These are phyloP conservation scores for Vulpes ferrilata DNA, from an alignment of 2,113 vertebrate genomes.

Conservation along the genomic window DNA sequence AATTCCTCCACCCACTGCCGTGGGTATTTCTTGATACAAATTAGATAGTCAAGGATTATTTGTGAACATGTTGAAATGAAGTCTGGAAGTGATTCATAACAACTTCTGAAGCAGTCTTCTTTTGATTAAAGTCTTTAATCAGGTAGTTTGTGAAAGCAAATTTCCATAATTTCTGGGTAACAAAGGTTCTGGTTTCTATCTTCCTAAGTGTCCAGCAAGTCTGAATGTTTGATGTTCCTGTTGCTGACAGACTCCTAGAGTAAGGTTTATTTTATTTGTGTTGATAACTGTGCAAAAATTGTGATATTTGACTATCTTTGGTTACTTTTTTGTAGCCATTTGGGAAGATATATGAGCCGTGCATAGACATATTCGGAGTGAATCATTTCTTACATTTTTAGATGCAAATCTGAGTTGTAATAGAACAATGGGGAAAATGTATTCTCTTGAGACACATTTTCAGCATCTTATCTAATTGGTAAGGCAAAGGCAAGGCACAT, in stretches of 20 bases:
- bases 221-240: neutral
- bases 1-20: neutral
- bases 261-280: neutral
- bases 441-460: neutral
- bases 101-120: neutral
- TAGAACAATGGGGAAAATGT: neutral
- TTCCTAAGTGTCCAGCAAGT: neutral
- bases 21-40: conserved; percentile 24
- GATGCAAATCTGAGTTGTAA: neutral
- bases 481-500: neutral
- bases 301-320: neutral
- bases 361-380: neutral
- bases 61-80: neutral
- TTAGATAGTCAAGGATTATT: neutral
- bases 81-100: neutral
- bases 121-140: conserved; percentile 32
- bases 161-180: neutral
- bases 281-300: neutral
- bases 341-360: neutral
- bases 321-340: neutral
- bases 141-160: neutral
- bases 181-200: neutral
- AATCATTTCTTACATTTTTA: neutral
- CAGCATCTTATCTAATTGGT: neutral
- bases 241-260: neutral